Evolutionary conservation across 1,140 invertebrate species (phyloP), one percentile per base, ranked within the genome.

Genomic region (Batillaria attramentaria): DNA sequence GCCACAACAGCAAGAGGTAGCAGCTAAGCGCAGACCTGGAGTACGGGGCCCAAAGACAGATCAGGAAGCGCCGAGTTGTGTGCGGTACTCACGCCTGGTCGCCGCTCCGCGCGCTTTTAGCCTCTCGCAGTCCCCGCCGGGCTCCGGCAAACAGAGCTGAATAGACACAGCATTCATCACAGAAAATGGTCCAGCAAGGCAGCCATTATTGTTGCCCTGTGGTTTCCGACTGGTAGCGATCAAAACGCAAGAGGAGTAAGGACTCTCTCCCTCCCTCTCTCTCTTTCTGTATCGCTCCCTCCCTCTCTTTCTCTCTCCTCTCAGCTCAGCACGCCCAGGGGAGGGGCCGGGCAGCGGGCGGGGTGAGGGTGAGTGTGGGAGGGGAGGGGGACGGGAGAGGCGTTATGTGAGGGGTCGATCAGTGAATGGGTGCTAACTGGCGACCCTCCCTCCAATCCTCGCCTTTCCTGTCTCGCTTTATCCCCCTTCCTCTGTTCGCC

Each of bases 351-450:
- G 28, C 28, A 8, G 28, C 8, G 62, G 62, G 31, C 13, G 62
- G 39, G 24, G 37, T 24, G 35, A 41, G 3, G 16, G 42, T 5
- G 6, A 43, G 3, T 13, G 70, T 10, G 28, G 50, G 43, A 28
- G 20, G 42, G 70, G 70, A 39, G 1, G 10, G n/a, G 16, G n/a
- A 69, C 8, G 37, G 10, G 66, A 24, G 37, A 69, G 16, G 6
- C 37, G 5, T 5, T 72, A 43, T 31, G 13, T n/a, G n/a, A n/a
- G n/a, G n/a, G 43, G n/a, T 33, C 54, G 72, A 73, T 73, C 72
- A 73, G 57, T 73, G 72, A 37, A 35, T 54, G 33, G 57, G 50
- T 31, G 72, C 50, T 73, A 73, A 73, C 46, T 50, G 70, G 42
- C 42, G n/a, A 20, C 39, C 68, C n/a, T 35, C 70, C 33, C n/a